These are phyloP conservation scores for Tenthredo notha DNA, from an alignment of 2,888 invertebrate species.

Conservation along the genomic window DNA sequence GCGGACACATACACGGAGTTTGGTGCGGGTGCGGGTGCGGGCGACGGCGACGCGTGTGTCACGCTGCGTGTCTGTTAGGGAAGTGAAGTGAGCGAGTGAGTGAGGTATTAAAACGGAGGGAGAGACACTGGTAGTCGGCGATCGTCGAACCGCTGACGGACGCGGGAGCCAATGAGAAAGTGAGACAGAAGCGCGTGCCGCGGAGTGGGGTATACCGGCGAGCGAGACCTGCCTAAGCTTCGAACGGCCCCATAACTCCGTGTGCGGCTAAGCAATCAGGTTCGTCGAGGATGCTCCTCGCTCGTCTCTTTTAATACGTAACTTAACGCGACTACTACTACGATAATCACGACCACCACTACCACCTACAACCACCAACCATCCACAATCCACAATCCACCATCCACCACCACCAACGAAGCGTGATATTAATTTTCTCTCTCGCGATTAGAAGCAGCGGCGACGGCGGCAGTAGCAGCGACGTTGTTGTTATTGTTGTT, in stretches of 20 bases:
- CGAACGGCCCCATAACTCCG: conserved; percentile 75
- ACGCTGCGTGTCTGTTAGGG: conserved; percentile 10
- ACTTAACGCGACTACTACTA: neutral
- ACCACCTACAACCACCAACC: neutral
- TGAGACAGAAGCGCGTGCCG: conserved; percentile 42
- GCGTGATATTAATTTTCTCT: conserved; percentile 17
- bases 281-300: conserved; percentile 65
- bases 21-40: neutral
- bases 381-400: neutral
- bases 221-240: conserved; percentile 69
- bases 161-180: conserved; percentile 35
- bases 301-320: conserved; percentile 32
- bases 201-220: conserved; percentile 39
- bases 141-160: conserved; percentile 44
- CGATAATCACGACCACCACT: neutral
- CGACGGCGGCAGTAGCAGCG: neutral
- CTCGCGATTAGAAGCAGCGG: neutral
- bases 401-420: conserved; percentile 6
- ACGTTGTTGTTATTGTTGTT: conserved; percentile 21
- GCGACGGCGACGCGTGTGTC: conserved; percentile 17
- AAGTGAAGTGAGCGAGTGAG: conserved; percentile 20
- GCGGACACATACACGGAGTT: too few species aligned
- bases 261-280: conserved; percentile 76
- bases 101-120: neutral
- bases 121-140: neutral